Conservation (phyloP, 92 coral and sea anemone species). For the Porites evermanni region DNA sequence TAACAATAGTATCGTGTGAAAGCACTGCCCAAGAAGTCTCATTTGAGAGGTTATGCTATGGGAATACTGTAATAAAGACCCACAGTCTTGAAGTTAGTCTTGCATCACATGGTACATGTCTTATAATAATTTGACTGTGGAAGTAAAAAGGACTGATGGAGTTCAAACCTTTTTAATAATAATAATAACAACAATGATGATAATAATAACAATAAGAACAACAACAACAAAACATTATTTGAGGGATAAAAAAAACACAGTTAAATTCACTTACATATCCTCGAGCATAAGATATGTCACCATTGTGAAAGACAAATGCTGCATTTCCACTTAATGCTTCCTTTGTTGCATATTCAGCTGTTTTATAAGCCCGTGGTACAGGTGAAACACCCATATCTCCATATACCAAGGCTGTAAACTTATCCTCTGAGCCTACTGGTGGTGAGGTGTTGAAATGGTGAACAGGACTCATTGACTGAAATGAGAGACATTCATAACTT, state of each 20-base stretch:
- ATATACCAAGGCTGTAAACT: conserved; percentile 80
- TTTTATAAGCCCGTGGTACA: conserved; percentile 62
- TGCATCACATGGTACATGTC: no score
- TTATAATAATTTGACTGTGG: no score
- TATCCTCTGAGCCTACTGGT: conserved; percentile 62
- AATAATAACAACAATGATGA: no score
- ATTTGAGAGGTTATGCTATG: no score
- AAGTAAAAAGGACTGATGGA: no score
- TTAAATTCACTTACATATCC: conserved; percentile 72
- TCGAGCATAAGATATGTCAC: conserved; percentile 84
- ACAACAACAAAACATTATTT: no score
- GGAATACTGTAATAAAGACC: no score
- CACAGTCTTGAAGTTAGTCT: no score
- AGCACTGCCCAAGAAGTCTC: no score
- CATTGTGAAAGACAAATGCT: conserved; percentile 82
- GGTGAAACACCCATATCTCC: conserved; percentile 93
- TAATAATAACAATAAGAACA: no score
- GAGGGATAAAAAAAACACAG: not conserved
- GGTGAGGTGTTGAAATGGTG: conserved; percentile 58
- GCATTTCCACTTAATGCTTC: conserved; percentile 74
- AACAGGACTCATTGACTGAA: conserved; percentile 76
- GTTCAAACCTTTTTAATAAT: no score
- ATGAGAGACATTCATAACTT: not conserved
- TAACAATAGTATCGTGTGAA: no score
- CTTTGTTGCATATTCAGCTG: conserved; percentile 72